phyloP scores from a whole-genome alignment of 2,888 invertebrate species.

The Aphrophora alni region DNA sequence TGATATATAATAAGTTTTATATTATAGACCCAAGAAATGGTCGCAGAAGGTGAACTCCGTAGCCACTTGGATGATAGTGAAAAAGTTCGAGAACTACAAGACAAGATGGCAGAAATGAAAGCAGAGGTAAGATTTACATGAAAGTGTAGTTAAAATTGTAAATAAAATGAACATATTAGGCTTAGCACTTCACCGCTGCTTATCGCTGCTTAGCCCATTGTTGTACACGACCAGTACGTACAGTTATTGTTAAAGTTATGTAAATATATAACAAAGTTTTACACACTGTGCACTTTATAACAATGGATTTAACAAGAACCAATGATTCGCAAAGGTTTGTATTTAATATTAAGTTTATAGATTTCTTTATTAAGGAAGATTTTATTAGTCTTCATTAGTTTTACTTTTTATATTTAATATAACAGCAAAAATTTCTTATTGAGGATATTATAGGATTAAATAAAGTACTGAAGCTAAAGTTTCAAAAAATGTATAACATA shows the following conservation, averaged over 20 bases:
- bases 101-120: slow-evolving; percentile 90
- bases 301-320: background rate
- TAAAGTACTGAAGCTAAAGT: no score
- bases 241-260: background rate
- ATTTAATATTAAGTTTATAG: background rate
- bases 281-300: background rate
- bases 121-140: slow-evolving; percentile 78
- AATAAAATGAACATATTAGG: background rate
- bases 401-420: no score
- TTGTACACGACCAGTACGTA: background rate
- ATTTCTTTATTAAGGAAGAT: no score
- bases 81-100: slow-evolving; percentile 86
- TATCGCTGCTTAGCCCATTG: background rate
- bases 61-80: slow-evolving; percentile 86
- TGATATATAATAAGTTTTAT: no score
- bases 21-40: slow-evolving; percentile 88
- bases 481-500: no score
- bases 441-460: no score
- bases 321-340: background rate
- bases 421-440: no score
- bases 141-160: background rate
- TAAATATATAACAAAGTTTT: background rate
- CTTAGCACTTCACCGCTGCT: background rate
- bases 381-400: no score
- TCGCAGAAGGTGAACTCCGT: slow-evolving; percentile 89